phyloP scores from a whole-genome alignment of 2,797 vertebrate genomes.

The Phoxinus dragarum region DNA sequence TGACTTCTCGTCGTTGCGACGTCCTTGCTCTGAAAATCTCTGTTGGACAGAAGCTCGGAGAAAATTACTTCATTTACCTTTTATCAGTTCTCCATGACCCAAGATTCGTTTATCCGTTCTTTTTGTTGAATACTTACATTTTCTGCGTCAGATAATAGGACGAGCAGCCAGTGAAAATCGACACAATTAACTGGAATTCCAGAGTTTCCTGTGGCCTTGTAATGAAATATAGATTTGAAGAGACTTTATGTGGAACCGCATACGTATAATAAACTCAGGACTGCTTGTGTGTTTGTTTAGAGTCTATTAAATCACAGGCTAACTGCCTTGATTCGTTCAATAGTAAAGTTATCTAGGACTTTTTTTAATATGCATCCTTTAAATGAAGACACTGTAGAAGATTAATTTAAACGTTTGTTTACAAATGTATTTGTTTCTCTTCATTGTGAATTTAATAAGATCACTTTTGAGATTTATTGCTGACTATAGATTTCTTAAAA shows the following conservation, averaged over 20 bases:
- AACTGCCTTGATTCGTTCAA: slow-evolving; percentile 21
- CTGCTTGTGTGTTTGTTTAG: slow-evolving; percentile 36
- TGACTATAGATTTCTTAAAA: neutral
- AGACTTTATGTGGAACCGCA: slow-evolving; percentile 24
- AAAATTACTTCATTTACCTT: slow-evolving; percentile 71
- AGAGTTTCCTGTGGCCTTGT: slow-evolving; percentile 41
- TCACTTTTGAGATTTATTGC: neutral
- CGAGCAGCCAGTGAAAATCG: slow-evolving; percentile 38
- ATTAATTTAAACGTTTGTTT: slow-evolving; percentile 1
- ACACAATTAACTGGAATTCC: slow-evolving; percentile 52
- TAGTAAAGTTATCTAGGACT: slow-evolving; percentile 1
- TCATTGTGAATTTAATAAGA: neutral
- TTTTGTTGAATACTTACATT: slow-evolving; percentile 65
- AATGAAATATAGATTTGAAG: slow-evolving; percentile 59
- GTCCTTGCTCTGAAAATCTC: slow-evolving; percentile 58
- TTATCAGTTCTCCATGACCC: slow-evolving; percentile 73
- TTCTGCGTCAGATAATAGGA: slow-evolving; percentile 52
- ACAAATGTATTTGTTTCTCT: neutral
- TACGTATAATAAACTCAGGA: slow-evolving; percentile 44
- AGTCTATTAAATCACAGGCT: slow-evolving; percentile 41
- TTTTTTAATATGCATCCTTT: neutral
- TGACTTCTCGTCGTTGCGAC: slow-evolving; percentile 32
- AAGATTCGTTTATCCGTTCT: slow-evolving; percentile 72
- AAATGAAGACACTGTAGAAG: neutral
- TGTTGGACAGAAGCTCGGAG: slow-evolving; percentile 57